Evolutionary conservation across 2,113 vertebrate species (phyloP), one percentile per base, ranked within the genome.

Genomic region (Salvelinus sp.): DNA sequence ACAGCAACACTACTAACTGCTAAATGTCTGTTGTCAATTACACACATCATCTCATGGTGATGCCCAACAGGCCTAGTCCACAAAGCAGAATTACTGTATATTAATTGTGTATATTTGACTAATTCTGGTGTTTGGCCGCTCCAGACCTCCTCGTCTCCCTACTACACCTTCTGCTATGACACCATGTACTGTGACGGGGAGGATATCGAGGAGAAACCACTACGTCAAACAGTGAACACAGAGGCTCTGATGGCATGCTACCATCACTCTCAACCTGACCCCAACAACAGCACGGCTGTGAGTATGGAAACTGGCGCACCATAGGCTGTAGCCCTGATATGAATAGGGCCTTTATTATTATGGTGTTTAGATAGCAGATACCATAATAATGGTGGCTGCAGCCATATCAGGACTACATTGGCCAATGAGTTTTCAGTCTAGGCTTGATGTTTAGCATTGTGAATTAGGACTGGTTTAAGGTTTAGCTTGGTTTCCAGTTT

Each of bases 161-260:
- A 93, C 81, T 94, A 94, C 89, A 93, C 92, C 10, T 93, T 94
- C 79, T 94, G 89, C 83, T 93, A 92, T 9, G 92, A 94, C 86
- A 88, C 86, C 0, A 79, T 82, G 0, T 79, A 23, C 44, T 89
- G 88, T 0, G 90, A 91, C 2, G 87, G 87, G 0, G 91, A 92
- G 5, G 88, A 91, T 76, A 48, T 80, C 1, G 88, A 89, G 76
- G 92, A 92, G 66, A 90, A 94, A 89, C 79, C 91, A 23, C 82
- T 90, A 69, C 90, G 87, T 30, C 94, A 91, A 0, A 86, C 84
- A 0, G 87, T 94, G 30, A 94, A 89, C 87, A 91, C 92, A 0
- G 93, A 95, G 82, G 95, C 96, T 6, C 88, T 96, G 25, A 94
- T 94, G 67, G 91, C 93, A 28, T 96, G 96, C 75, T 92, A 94